phyloP scores from a whole-genome alignment of 2,113 vertebrate genomes.

The Xiphophorus couchianus region DNA sequence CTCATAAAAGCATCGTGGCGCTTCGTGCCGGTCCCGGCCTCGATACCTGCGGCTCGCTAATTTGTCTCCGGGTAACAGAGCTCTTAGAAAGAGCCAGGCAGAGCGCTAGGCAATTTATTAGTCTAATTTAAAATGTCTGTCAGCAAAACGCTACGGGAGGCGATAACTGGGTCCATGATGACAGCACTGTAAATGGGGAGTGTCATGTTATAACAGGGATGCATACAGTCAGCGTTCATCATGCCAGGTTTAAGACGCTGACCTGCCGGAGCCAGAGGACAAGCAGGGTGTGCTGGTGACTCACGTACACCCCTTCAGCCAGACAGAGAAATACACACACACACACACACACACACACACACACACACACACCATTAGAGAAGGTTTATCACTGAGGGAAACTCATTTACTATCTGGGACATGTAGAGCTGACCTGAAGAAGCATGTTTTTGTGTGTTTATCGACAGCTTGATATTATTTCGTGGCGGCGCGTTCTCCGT shows the following conservation, averaged over 20 bases:
- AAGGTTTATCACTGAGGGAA: slow-evolving; percentile 35
- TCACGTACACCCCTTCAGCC: slow-evolving; percentile 39
- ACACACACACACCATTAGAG: slow-evolving; percentile 21
- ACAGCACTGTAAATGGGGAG: slow-evolving; percentile 63
- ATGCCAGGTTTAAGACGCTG: slow-evolving; percentile 50
- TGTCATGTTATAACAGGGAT: slow-evolving; percentile 68
- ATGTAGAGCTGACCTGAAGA: slow-evolving; percentile 33
- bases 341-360: too few species aligned
- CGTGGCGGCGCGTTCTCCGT: slow-evolving; percentile 26
- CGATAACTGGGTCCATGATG: slow-evolving; percentile 65
- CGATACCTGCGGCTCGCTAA: slow-evolving; percentile 85
- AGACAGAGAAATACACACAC: slow-evolving; percentile 9
- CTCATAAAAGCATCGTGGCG: slow-evolving; percentile 84
- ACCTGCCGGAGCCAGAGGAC: slow-evolving; percentile 16
- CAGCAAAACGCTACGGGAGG: slow-evolving; percentile 69
- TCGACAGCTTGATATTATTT: slow-evolving; percentile 1
- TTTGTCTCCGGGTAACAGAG: slow-evolving; percentile 63
- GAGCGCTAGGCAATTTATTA: slow-evolving; percentile 73
- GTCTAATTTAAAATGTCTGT: slow-evolving; percentile 77
- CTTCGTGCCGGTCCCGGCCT: slow-evolving; percentile 84
- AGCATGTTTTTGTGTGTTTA: not conserved
- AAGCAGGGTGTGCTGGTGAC: not conserved
- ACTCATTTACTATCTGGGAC: slow-evolving; percentile 33
- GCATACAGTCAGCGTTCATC: slow-evolving; percentile 59
- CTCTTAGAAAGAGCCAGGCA: slow-evolving; percentile 65